Evolutionary conservation across 2,888 invertebrate genomes (phyloP), one percentile per base, ranked within the genome.

Genomic region (Agrochola litura): DNA sequence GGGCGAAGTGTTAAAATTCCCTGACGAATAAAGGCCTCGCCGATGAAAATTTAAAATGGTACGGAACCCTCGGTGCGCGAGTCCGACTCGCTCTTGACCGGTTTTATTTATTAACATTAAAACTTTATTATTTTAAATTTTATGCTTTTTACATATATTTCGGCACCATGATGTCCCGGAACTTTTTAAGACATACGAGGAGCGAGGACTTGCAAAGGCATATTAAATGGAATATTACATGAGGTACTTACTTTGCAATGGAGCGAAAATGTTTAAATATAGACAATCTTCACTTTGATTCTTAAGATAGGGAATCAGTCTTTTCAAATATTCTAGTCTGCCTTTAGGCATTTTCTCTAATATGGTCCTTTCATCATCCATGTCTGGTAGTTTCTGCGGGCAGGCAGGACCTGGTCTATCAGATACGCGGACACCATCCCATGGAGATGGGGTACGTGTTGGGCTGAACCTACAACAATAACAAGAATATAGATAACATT

Each of bases 261-360:
- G 99, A 64, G 99, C 98, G 97, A 99, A 99, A 93, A 99, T 98
- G 97, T 99, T 99, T 95, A 99, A 98, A 96, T 99, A 99, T 88
- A 99, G 98, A 95, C 99, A 99, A 97, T 99, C 99, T 97, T 99
- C 99, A 94, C 98, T 99, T 97, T 99, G 99, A 96, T 99, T 98
- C 95, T 97, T 97, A 94, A 99, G 97, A 97, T 98, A 98, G 89
- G 99, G 99, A 94, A 99, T 97, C 96, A 99, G 97, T 94, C 99
- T 97, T 97, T 98, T 98, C 88, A 99, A 97, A 95, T 99, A 98
- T 94, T 99, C 98, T 95, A 98, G 97, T 92, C 99, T 97, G 88
- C 99, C 99, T 92, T 98, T 98, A 86, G 99, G 99, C 98, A 99
- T 99, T 93, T 97, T 97, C 91, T 97, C 98, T 93, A 98, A 97